phyloP scores from a whole-genome alignment of 1,140 invertebrate genomes.

The Drosophila sucinea region DNA sequence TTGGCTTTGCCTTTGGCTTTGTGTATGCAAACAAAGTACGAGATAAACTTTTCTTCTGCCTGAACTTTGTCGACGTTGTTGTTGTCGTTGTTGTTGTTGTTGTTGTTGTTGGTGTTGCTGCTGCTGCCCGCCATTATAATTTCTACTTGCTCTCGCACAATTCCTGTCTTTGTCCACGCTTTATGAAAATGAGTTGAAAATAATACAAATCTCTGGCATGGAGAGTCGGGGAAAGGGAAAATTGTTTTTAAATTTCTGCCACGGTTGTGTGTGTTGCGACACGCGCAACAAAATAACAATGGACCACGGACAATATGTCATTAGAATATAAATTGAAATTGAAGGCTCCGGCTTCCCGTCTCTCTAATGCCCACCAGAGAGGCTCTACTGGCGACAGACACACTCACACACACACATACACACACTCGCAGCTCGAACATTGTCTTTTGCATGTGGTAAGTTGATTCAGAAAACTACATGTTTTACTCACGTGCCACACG shows the following conservation, averaged over 20 bases:
- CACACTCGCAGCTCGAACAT: constrained; percentile 29
- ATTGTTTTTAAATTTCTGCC: constrained; percentile 64
- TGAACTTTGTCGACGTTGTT: constrained; percentile 67
- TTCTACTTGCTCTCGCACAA: constrained; percentile 34
- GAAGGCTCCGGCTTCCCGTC: constrained; percentile 34
- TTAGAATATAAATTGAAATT: constrained; percentile 70
- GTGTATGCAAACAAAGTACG: constrained; percentile 74
- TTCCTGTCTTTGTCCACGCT: constrained; percentile 47
- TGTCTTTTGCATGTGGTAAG: constrained; percentile 56
- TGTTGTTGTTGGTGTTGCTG: constrained; percentile 24
- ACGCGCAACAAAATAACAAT: constrained; percentile 49
- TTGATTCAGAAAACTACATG: constrained; percentile 57
- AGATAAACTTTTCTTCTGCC: constrained; percentile 78
- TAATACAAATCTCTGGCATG: constrained; percentile 54
- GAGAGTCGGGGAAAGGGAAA: constrained; percentile 30
- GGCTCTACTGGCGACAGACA: not conserved
- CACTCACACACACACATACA: constrained; percentile 16
- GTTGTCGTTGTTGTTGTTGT: constrained; percentile 33
- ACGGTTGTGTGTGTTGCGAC: constrained; percentile 26
- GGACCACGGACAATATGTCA: constrained; percentile 53
- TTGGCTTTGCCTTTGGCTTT: constrained; percentile 39
- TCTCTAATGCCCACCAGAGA: constrained; percentile 8
- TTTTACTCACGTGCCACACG: constrained; percentile 54
- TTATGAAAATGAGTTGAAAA: constrained; percentile 71
- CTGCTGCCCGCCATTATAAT: constrained; percentile 50